Conservation (phyloP, 2,888 invertebrate genomes). For the Camponotus fellah region DNA sequence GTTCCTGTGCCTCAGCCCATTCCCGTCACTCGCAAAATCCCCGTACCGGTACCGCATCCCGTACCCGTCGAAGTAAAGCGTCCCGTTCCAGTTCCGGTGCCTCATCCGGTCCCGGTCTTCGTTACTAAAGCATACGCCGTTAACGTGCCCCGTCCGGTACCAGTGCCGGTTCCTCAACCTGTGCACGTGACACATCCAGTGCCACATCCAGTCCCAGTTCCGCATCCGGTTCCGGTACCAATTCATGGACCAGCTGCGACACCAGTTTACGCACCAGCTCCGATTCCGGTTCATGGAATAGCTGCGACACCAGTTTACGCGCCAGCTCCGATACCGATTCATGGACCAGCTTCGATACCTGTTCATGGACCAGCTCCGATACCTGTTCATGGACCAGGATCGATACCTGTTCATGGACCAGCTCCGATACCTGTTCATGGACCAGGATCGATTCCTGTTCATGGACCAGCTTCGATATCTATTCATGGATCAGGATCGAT, state of each 20-base stretch:
- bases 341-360: too few species aligned
- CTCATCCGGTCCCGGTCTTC: constrained; percentile 58
- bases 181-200: constrained; percentile 56
- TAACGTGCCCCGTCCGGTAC: constrained; percentile 64
- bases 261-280: too few species aligned
- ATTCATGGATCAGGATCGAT: too few species aligned
- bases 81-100: constrained; percentile 62
- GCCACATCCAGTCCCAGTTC: constrained; percentile 55
- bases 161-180: constrained; percentile 59
- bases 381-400: too few species aligned
- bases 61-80: constrained; percentile 61
- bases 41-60: constrained; percentile 58
- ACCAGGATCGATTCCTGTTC: too few species aligned
- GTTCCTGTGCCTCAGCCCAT: constrained; percentile 59
- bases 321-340: too few species aligned
- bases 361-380: too few species aligned
- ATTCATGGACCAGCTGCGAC: neutral
- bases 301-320: too few species aligned
- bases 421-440: too few species aligned
- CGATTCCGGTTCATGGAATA: too few species aligned
- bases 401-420: too few species aligned
- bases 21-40: constrained; percentile 41
- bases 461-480: too few species aligned
- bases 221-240: constrained; percentile 13
- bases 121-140: constrained; percentile 62